These are phyloP conservation scores for Papilio polyxenes DNA, from an alignment of 1,140 invertebrate species.

Conservation along the genomic window DNA sequence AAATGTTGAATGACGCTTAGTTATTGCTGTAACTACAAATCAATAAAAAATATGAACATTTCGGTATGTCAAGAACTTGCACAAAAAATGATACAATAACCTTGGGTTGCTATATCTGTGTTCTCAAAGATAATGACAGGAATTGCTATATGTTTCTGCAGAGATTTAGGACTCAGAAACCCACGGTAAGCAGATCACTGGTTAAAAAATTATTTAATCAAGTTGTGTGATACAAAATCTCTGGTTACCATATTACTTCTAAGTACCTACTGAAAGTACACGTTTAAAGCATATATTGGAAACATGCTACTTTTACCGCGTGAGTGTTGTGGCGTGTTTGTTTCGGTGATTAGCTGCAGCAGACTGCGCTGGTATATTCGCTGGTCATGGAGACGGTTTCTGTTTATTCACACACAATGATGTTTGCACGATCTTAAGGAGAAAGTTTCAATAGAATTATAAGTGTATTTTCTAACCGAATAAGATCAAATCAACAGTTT, in stretches of 20 bases:
- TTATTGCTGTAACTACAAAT: background rate
- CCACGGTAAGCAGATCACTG: background rate
- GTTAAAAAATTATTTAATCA: background rate
- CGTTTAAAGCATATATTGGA: background rate
- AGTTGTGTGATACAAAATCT: background rate
- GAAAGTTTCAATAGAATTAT: background rate
- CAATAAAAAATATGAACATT: background rate
- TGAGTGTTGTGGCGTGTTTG: background rate
- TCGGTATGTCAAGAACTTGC: background rate
- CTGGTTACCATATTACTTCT: background rate
- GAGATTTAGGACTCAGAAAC: too few relatives aligned
- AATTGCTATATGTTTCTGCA: too few relatives aligned
- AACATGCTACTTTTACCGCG: constrained; percentile 17
- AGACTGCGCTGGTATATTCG: background rate
- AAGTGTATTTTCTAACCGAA: background rate
- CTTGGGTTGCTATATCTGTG: too few relatives aligned
- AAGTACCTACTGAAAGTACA: constrained; percentile 10
- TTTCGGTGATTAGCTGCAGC: background rate
- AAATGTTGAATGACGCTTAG: background rate
- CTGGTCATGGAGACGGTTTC: background rate
- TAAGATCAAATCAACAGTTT: background rate
- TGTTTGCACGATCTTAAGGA: background rate
- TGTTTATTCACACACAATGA: background rate
- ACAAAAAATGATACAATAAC: background rate
- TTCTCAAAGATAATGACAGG: too few relatives aligned